Evolutionary conservation across 1,140 invertebrate genomes (phyloP).

Genomic region (Belonocnema kinseyi): DNA sequence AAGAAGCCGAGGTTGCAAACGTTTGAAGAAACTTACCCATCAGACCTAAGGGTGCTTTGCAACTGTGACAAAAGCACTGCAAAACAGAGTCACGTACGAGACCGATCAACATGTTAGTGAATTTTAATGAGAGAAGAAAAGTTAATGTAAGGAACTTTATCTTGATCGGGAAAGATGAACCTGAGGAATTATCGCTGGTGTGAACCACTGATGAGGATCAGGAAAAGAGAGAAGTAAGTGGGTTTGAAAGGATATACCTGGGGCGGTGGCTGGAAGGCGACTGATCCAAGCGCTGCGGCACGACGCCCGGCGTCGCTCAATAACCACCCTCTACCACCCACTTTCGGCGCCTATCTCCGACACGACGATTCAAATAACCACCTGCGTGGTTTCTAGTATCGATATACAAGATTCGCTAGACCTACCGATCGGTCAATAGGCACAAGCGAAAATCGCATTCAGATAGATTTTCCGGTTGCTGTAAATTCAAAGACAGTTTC

Average conservation of each 20-base stretch:
- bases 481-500: no score
- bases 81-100: conserved; percentile 90
- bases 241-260: conserved; percentile 55
- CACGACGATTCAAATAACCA: neutral
- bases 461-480: neutral
- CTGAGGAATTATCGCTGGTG: conserved; percentile 3
- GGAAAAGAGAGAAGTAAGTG: conserved; percentile 41
- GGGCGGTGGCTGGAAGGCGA: conserved; percentile 74
- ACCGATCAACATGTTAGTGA: conserved; percentile 85
- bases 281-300: conserved; percentile 69
- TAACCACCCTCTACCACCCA: conserved; percentile 62
- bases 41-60: conserved; percentile 85
- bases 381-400: neutral
- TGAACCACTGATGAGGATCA: conserved; percentile 27
- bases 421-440: conserved; percentile 41
- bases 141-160: conserved; percentile 23
- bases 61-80: conserved; percentile 93
- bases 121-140: conserved; percentile 26
- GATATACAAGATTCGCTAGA: conserved; percentile 37
- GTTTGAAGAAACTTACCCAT: conserved; percentile 78
- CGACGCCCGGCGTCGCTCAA: conserved; percentile 73
- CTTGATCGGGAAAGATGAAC: conserved; percentile 29
- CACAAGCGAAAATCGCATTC: conserved; percentile 46
- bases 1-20: conserved; percentile 27
- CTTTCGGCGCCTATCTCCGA: conserved; percentile 37